A percentile compares a stretch with the other conserved stretches of the same genome.
These are phyloP conservation scores for Gasterosteus aculeatus DNA, from an alignment of 2,113 vertebrate species.

Conservation along the genomic window DNA sequence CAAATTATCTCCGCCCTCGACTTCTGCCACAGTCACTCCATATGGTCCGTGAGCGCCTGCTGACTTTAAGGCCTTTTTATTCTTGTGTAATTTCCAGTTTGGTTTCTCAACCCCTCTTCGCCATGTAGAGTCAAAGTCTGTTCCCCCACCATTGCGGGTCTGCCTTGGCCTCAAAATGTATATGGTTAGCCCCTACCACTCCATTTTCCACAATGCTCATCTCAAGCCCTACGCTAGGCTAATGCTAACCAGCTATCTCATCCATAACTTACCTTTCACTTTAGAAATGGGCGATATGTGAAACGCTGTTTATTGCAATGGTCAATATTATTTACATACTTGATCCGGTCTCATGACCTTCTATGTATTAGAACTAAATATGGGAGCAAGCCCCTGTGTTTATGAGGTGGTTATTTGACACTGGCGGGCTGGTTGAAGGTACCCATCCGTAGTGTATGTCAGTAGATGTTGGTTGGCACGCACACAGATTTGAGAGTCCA, in stretches of 20 bases:
- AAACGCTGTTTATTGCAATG: neutral
- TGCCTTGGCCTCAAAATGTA: neutral
- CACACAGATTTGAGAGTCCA: neutral
- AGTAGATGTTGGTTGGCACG: neutral
- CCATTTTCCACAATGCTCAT: neutral
- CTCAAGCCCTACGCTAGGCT: neutral
- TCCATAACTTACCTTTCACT: neutral
- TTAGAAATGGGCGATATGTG: neutral
- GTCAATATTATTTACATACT: neutral
- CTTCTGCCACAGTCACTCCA: conserved; percentile 93
- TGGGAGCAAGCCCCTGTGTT: neutral
- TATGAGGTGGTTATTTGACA: neutral
- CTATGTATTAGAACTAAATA: neutral
- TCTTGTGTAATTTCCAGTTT: neutral
- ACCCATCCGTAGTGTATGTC: neutral
- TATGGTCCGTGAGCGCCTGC: conserved; percentile 82
- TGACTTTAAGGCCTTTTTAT: neutral
- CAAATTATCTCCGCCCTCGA: conserved; percentile 93
- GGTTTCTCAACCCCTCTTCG: neutral
- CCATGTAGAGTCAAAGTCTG: neutral
- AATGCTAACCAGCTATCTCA: neutral
- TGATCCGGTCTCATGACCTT: neutral
- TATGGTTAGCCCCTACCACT: neutral
- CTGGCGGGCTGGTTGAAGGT: neutral
- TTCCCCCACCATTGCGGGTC: neutral